phyloP scores from a whole-genome alignment of 2,888 invertebrate genomes.

The Platypus cylindrus region DNA sequence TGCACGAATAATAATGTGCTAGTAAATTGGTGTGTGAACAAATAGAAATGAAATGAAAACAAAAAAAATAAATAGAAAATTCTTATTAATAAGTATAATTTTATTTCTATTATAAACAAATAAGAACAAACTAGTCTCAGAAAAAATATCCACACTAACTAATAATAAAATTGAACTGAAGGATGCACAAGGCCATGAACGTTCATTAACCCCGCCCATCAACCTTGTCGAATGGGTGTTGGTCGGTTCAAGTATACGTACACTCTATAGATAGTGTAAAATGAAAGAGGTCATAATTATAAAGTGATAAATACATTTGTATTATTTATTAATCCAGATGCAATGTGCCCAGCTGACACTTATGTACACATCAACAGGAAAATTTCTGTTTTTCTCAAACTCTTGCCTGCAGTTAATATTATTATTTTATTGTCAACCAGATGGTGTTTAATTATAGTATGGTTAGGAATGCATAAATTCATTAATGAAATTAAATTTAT shows the following conservation, averaged over 20 bases:
- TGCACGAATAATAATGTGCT: no score
- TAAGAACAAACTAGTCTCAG: no score
- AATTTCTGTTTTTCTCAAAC: not conserved
- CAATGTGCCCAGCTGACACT: no score
- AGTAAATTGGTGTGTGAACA: no score
- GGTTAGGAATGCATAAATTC: not conserved
- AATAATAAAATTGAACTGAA: no score
- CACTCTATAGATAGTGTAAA: not conserved
- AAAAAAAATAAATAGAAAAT: no score
- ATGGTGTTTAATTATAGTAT: not conserved
- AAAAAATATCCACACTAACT: no score
- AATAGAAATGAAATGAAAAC: no score
- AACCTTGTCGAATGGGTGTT: conserved; percentile 14
- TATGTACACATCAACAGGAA: not conserved
- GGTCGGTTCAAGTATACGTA: no score
- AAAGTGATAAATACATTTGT: not conserved
- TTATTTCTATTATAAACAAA: no score
- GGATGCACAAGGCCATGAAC: conserved; percentile 29
- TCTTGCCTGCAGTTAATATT: not conserved
- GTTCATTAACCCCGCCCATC: conserved; percentile 28
- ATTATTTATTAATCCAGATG: no score
- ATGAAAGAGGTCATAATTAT: not conserved
- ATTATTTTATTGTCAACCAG: not conserved
- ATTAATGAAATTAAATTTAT: not conserved
- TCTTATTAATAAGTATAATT: no score